phyloP scores from a whole-genome alignment of 2,888 invertebrate species.

The Baronia brevicornis region DNA sequence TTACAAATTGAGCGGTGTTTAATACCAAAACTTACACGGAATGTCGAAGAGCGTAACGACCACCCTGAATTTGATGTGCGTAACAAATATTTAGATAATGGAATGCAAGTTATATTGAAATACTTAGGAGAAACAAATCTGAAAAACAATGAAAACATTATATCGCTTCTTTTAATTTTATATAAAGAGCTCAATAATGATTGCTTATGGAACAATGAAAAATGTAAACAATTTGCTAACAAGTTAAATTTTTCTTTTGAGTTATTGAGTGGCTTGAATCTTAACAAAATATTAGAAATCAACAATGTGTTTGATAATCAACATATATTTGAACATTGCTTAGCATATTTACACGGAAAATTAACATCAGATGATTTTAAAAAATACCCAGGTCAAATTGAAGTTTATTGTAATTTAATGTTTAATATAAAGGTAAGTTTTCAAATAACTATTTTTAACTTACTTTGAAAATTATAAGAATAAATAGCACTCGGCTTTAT shows the following conservation, averaged over 20 bases:
- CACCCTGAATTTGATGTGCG: slow-evolving; percentile 42
- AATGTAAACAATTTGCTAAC: slow-evolving; percentile 29
- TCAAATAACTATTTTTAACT: neutral
- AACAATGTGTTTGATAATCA: slow-evolving; percentile 34
- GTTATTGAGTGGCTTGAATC: slow-evolving; percentile 28
- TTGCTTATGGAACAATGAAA: slow-evolving; percentile 41
- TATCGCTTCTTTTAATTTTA: slow-evolving; percentile 42
- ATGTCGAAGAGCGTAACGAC: slow-evolving; percentile 37
- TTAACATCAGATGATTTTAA: slow-evolving; percentile 45
- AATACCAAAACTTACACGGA: slow-evolving; percentile 41
- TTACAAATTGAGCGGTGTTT: slow-evolving; percentile 36
- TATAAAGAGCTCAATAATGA: slow-evolving; percentile 39
- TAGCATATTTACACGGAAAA: slow-evolving; percentile 44
- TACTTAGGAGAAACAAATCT: slow-evolving; percentile 34
- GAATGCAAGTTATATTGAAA: slow-evolving; percentile 32
- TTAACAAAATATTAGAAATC: slow-evolving; percentile 32
- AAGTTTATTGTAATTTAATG: slow-evolving; percentile 43
- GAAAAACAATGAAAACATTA: slow-evolving; percentile 24
- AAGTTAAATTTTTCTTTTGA: slow-evolving; percentile 39
- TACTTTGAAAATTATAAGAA: neutral
- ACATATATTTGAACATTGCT: slow-evolving; percentile 45
- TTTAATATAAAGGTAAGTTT: slow-evolving; percentile 37
- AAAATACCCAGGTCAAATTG: slow-evolving; percentile 49
- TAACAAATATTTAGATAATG: slow-evolving; percentile 31
- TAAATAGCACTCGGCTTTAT: slow-evolving; percentile 1